Evolutionary conservation across 2,113 vertebrate genomes (phyloP), one percentile per base, ranked within the genome.

Genomic region (Clinocottus analis): DNA sequence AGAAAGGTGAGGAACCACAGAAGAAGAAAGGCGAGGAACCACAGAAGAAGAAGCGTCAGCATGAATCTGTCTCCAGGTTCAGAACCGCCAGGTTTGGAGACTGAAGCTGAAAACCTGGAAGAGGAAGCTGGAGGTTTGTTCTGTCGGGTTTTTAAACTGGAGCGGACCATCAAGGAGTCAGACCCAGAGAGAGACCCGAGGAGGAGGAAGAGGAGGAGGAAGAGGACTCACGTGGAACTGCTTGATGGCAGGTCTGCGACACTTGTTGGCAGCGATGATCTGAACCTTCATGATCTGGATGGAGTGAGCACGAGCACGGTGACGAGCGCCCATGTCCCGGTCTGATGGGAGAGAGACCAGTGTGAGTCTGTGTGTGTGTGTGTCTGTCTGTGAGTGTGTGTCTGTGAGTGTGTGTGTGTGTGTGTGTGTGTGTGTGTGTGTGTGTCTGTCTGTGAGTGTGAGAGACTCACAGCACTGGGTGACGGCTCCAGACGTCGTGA

Each of bases 241-340:
- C 95, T 98, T 99, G 90, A 99, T 97, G 0, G 97, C 97, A 0
- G 97, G 97, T 77, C 98, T 94, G 73, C 98, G 97, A 88, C 98
- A 99, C 85, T 98, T 99, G 96, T 96, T 98, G 64, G 98, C 97
- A 0, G 97, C 90, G 1, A 99, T 99, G 63, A 98, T 95, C 85
- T 99, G 97, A 5, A 99, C 98, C 86, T 99, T 99, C 98, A 99
- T 99, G 88, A 99, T 97, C 94, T 99, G 97, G 93, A 99, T 99
- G 11, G 98, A 95, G 83, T 99, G 97, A 68, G 97, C 97, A 0
- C 97, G 96, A 53, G 98, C 97, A 0, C 97, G 96, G 61, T 99
- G 98, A 68, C 97, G 95, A 83, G 98, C 97, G 8, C 98, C 98
- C 98, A 99, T 99, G 37, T 99, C 98, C 0, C 97, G 96, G 83